Evolutionary conservation across 2,797 vertebrate genomes (phyloP).

Genomic region (Rhadinocentrus ornatus): DNA sequence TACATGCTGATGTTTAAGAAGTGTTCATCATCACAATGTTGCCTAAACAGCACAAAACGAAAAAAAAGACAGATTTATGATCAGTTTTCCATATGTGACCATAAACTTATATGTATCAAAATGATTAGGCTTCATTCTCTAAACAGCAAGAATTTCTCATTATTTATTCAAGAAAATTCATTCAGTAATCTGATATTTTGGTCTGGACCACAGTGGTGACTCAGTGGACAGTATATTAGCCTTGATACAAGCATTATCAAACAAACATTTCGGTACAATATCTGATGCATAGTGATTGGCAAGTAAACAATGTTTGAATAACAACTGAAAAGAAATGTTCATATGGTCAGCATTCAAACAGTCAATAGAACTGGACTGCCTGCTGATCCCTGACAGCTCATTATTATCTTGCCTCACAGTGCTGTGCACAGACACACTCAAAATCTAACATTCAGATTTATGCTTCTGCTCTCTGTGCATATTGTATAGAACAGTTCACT

Average conservation of each 20-base stretch:
- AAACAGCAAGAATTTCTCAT: background rate
- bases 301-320: slow-evolving; percentile 6
- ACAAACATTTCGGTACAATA: slow-evolving; percentile 11
- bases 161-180: slow-evolving; percentile 2
- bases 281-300: background rate
- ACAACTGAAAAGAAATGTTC: slow-evolving; percentile 10
- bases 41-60: background rate
- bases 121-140: background rate
- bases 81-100: background rate
- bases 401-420: slow-evolving; percentile 48
- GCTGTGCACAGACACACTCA: slow-evolving; percentile 7
- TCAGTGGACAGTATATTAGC: background rate
- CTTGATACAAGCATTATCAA: background rate
- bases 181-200: background rate
- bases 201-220: background rate
- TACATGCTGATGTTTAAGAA: background rate
- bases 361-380: slow-evolving; percentile 32
- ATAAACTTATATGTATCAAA: background rate
- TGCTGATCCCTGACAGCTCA: slow-evolving; percentile 47
- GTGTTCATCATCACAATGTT: background rate
- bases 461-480: slow-evolving; percentile 33
- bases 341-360: slow-evolving; percentile 25
- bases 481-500: background rate
- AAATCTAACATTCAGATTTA: slow-evolving; percentile 14
- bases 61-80: background rate